phyloP scores from a whole-genome alignment of 2,797 vertebrate genomes.

The Selene dorsalis region DNA sequence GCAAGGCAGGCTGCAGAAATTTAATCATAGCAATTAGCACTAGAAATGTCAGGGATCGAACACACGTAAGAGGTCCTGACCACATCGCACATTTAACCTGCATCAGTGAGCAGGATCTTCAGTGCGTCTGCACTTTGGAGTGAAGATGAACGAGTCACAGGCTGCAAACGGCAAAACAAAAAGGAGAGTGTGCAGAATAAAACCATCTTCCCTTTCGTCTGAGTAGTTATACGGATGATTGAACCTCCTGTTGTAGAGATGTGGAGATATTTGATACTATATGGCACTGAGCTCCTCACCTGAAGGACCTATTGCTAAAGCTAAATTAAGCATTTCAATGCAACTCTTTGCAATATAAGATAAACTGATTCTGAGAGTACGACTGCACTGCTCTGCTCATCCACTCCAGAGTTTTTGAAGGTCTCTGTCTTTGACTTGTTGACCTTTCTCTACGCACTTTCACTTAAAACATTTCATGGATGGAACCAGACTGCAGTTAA shows the following conservation, averaged over 20 bases:
- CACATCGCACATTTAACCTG: constrained; percentile 48
- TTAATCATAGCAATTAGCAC: constrained; percentile 67
- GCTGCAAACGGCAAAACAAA: constrained; percentile 25
- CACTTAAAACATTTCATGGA: constrained; percentile 41
- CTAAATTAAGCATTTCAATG: constrained; percentile 12
- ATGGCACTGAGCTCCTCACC: neutral
- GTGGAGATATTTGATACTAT: neutral
- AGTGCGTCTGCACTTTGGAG: constrained; percentile 8
- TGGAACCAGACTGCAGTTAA: constrained; percentile 19
- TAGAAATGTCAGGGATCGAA: constrained; percentile 78
- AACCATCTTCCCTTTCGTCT: neutral
- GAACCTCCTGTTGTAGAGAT: neutral
- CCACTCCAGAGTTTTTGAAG: neutral
- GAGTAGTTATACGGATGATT: constrained; percentile 18
- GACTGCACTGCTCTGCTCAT: neutral
- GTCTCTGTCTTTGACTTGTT: neutral
- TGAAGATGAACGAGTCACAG: constrained; percentile 18
- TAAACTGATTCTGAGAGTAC: neutral
- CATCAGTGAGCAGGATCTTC: constrained; percentile 38
- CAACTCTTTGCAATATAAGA: neutral
- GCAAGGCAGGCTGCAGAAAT: constrained; percentile 18
- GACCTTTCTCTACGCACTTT: constrained; percentile 19
- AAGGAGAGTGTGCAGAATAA: neutral
- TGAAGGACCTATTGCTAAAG: neutral
- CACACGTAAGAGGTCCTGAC: constrained; percentile 36